Evolutionary conservation across 2,888 invertebrate species (phyloP).

Genomic region (Sphinx pinastri): DNA sequence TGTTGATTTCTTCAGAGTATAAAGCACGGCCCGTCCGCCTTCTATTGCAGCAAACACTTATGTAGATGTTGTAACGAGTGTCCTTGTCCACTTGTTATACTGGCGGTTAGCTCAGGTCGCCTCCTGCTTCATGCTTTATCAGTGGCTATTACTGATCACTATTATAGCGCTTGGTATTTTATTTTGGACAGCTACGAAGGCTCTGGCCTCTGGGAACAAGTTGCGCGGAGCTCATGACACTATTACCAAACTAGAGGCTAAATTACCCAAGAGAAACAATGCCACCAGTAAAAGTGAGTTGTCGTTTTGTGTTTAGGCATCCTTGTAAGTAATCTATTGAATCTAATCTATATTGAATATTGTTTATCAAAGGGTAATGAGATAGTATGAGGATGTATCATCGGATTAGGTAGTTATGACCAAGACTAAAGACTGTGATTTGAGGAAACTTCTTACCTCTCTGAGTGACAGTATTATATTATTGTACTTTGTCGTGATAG

Average conservation of each 20-base stretch:
- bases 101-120: constrained; percentile 58
- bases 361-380: too few relatives aligned
- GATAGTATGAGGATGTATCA: too few relatives aligned
- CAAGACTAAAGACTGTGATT: too few relatives aligned
- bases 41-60: constrained; percentile 55
- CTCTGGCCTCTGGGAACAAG: constrained; percentile 33
- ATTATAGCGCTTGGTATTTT: constrained; percentile 69
- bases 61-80: constrained; percentile 50
- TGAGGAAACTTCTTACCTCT: too few relatives aligned
- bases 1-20: neutral
- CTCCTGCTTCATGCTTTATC: constrained; percentile 45
- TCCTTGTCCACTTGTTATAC: constrained; percentile 55
- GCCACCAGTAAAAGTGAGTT: constrained; percentile 21
- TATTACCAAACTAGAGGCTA: constrained; percentile 6
- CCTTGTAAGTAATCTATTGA: neutral
- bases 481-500: too few relatives aligned
- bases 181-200: constrained; percentile 69
- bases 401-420: too few relatives aligned
- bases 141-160: constrained; percentile 52
- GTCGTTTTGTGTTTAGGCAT: neutral
- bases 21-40: constrained; percentile 14
- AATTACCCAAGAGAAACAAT: constrained; percentile 3
- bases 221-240: constrained; percentile 36
- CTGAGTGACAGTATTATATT: too few relatives aligned
- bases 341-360: too few relatives aligned